Conservation (phyloP, 1,140 invertebrate species). For the Phymastichus coffea region DNA sequence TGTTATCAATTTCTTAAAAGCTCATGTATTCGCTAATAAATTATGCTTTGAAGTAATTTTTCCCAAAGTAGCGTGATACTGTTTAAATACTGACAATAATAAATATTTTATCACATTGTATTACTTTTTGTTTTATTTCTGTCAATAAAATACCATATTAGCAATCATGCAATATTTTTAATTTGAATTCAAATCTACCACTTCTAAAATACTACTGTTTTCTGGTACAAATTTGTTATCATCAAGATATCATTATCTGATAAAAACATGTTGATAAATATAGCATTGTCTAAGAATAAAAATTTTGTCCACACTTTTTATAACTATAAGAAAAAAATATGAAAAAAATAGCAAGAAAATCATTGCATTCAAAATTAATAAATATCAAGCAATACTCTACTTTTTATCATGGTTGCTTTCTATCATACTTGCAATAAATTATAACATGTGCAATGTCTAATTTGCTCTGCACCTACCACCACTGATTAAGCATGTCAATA, state of each 20-base stretch:
- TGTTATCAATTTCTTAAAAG: too few relatives aligned
- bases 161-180: neutral
- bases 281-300: slow-evolving; percentile 1
- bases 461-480: too few relatives aligned
- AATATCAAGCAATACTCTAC: slow-evolving; percentile 4
- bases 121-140: neutral
- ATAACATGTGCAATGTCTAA: neutral
- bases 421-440: slow-evolving; percentile 11
- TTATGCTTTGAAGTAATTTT: neutral
- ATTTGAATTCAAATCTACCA: neutral
- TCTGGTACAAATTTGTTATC: slow-evolving; percentile 9
- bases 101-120: neutral
- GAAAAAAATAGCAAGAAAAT: neutral
- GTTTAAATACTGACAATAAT: neutral
- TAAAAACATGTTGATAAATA: neutral
- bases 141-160: neutral
- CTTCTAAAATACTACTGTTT: neutral
- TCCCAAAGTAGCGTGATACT: neutral
- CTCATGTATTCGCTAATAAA: neutral
- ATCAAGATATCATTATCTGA: slow-evolving; percentile 4
- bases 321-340: neutral
- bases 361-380: slow-evolving; percentile 5
- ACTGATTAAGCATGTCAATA: too few relatives aligned
- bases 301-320: slow-evolving; percentile 7
- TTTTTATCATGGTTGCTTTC: slow-evolving; percentile 5